Percentiles rank a stretch among this genome's conserved stretches.
phyloP scores from a whole-genome alignment of 2,797 vertebrate genomes.

The Spea hammondii region DNA sequence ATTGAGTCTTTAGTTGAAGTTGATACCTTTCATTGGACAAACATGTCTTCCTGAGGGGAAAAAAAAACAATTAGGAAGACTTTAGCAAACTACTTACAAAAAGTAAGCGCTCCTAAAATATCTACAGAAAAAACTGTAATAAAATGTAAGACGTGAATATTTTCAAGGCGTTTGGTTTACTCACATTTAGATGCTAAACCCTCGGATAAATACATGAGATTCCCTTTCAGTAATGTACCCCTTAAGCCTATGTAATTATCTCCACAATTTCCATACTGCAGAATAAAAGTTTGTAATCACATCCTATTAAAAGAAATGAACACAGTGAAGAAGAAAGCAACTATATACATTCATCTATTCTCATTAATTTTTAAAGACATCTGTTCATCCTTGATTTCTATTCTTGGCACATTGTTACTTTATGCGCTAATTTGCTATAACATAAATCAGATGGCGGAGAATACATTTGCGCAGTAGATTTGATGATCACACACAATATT shows the following conservation, averaged over 20 bases:
- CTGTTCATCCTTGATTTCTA: slow-evolving; percentile 39
- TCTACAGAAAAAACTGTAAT: neutral
- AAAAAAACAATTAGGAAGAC: too few relatives aligned
- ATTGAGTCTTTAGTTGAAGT: too few relatives aligned
- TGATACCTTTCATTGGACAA: too few relatives aligned
- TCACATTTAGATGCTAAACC: slow-evolving; percentile 10
- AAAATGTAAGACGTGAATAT: neutral
- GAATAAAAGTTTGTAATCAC: slow-evolving; percentile 26
- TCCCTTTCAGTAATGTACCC: neutral
- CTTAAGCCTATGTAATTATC: slow-evolving; percentile 8
- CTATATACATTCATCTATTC: slow-evolving; percentile 11
- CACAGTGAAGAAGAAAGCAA: slow-evolving; percentile 3
- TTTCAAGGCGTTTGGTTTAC: slow-evolving; percentile 11
- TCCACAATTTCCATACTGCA: neutral
- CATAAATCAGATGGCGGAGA: slow-evolving; percentile 5
- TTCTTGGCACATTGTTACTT: neutral
- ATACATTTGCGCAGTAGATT: neutral
- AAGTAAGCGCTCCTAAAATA: too few relatives aligned
- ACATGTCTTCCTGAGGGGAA: too few relatives aligned
- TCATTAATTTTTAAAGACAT: slow-evolving; percentile 24
- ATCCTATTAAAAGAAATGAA: slow-evolving; percentile 23
- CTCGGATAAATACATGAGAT: neutral
- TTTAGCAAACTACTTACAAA: too few relatives aligned
- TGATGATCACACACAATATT: neutral
- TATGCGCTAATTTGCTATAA: slow-evolving; percentile 4